These are phyloP conservation scores for Spinus pinus DNA, from an alignment of 2,797 vertebrate species.

Conservation along the genomic window DNA sequence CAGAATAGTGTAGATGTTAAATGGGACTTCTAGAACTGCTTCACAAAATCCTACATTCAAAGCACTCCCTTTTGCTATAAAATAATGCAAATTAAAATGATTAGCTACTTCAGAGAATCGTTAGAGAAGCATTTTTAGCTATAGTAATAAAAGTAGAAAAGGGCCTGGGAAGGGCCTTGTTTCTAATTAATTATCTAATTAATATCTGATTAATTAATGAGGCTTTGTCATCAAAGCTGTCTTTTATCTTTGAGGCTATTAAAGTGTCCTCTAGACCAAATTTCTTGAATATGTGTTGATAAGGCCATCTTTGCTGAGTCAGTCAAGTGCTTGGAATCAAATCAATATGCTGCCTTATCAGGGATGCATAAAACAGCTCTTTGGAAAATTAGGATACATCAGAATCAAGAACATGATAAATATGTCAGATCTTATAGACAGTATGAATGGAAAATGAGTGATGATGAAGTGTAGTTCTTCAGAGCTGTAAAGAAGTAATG, in stretches of 20 bases:
- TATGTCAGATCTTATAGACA: slow-evolving; percentile 12
- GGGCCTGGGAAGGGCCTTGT: not conserved
- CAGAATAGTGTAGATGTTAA: rapidly evolving
- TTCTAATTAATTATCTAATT: slow-evolving; percentile 56
- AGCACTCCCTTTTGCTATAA: not conserved
- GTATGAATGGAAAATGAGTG: not conserved
- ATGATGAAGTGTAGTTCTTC: not conserved
- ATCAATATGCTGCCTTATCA: slow-evolving; percentile 11
- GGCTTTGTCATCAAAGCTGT: slow-evolving; percentile 27
- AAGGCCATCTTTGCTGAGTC: slow-evolving; percentile 36
- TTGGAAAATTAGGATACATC: slow-evolving; percentile 26
- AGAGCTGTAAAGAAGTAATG: not conserved
- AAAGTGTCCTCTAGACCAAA: slow-evolving; percentile 10
- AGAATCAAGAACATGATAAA: slow-evolving; percentile 7
- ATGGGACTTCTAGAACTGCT: not conserved
- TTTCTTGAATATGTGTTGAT: slow-evolving; percentile 42
- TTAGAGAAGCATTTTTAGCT: slow-evolving; percentile 32
- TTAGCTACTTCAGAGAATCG: not conserved
- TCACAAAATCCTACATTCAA: not conserved
- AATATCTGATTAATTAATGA: slow-evolving; percentile 58
- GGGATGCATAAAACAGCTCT: not conserved
- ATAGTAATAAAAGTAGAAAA: slow-evolving; percentile 25
- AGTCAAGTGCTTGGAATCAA: slow-evolving; percentile 11
- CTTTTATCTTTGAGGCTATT: slow-evolving; percentile 42
- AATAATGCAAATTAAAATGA: slow-evolving; percentile 35